Evolutionary conservation across 1,140 invertebrate species (phyloP), one percentile per base, ranked within the genome.

Genomic region (Battus philenor): DNA sequence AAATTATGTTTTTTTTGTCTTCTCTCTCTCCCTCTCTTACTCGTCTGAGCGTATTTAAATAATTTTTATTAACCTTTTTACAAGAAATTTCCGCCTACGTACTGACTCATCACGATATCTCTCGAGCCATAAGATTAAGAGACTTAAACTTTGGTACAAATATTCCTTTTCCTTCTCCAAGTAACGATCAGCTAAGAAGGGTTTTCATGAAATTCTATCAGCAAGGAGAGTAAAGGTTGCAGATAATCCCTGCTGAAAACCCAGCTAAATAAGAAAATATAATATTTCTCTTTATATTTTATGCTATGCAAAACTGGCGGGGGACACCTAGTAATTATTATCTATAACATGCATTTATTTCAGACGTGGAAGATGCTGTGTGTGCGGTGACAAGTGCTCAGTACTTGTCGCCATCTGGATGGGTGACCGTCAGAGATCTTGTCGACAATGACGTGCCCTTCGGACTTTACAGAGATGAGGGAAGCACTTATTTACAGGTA

Each of bases 321-420:
- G n/a, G n/a, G n/a, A n/a, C n/a, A n/a, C n/a, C n/a, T n/a, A n/a
- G n/a, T n/a, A n/a, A n/a, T n/a, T n/a, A n/a, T n/a, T n/a, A n/a
- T n/a, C n/a, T n/a, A 54, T 36, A n/a, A 49, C 8, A 26, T 5
- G 4, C 10, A 9, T 13, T n/a, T 1, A 1, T 30, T 30, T 17
- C 27, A 94, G 93, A 91, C 54, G 89, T 92, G 2, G 87, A 88
- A 39, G 90, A 90, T 20, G 93, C 94, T 4, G 89, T 95, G 4
- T 96, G 95, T 72, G 93, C 91, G 8, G 93, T 96, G 4, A 93
- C 93, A 0, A 91, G 91, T 41, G 92, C 93, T 0, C 92, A 94
- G 71, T 94, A 94, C 63, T 81, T 96, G 38, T 91, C 93, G 0
- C 86, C 88, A 30, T 87, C 87, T 17, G 94, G 94, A 12, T 96